A percentile compares a stretch with the other conserved stretches of the same genome.
Conservation (phyloP, 2,888 invertebrate species). For the Drosophila gaucha region DNA sequence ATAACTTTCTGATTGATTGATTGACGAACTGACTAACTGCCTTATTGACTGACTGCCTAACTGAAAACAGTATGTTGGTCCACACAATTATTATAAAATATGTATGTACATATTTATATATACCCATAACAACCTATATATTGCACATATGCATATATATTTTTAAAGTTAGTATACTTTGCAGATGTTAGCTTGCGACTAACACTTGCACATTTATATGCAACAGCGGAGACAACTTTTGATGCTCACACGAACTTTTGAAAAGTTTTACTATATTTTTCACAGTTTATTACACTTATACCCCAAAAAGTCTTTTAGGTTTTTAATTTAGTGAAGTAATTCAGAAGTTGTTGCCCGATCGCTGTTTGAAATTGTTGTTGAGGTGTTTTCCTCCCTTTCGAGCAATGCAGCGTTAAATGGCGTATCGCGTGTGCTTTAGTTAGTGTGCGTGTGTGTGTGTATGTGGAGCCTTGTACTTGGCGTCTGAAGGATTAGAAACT, state of each 20-base stretch:
- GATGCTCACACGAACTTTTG: background rate
- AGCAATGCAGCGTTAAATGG: slow-evolving; percentile 30
- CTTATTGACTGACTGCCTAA: background rate
- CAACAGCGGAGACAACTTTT: background rate
- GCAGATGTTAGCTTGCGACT: background rate
- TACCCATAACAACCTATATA: too few relatives aligned
- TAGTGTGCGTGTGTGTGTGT: background rate
- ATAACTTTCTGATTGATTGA: background rate
- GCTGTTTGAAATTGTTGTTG: slow-evolving; percentile 13
- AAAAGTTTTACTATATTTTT: slow-evolving; percentile 13
- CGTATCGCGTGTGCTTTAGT: slow-evolving; percentile 27
- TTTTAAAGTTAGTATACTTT: background rate
- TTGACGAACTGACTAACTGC: background rate
- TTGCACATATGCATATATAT: background rate
- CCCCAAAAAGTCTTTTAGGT: slow-evolving; percentile 10
- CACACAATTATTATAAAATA: too few relatives aligned
- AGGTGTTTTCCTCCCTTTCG: slow-evolving; percentile 24
- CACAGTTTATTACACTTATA: slow-evolving; percentile 9
- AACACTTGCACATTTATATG: background rate
- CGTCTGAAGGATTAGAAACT: slow-evolving; percentile 31
- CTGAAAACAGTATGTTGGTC: background rate
- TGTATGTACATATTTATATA: background rate
- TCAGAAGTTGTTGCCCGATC: slow-evolving; percentile 16
- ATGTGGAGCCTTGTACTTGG: slow-evolving; percentile 16
- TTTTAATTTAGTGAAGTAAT: slow-evolving; percentile 34